A percentile compares a stretch with the other conserved stretches of the same genome.
Evolutionary conservation across 1,140 invertebrate species (phyloP).

Genomic region (Fragariocoptes setiger): DNA sequence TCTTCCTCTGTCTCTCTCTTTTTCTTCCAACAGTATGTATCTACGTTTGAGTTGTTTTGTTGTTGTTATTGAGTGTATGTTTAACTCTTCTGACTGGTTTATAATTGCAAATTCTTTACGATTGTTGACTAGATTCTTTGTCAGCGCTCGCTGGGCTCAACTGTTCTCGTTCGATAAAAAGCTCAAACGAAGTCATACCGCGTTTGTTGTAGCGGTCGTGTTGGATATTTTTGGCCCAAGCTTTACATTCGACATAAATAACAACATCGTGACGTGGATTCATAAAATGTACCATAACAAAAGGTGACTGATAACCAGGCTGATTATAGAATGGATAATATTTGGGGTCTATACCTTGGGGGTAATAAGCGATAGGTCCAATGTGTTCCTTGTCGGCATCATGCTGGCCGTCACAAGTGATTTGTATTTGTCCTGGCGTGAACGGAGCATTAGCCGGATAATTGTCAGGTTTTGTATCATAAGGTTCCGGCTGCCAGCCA

Average conservation of each 20-base stretch:
- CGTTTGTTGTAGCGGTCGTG: conserved; percentile 55
- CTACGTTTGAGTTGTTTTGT: conserved; percentile 48
- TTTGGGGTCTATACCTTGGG: conserved; percentile 36
- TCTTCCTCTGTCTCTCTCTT: no score
- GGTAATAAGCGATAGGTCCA: conserved; percentile 30
- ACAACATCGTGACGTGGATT: conserved; percentile 47
- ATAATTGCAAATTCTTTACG: no score
- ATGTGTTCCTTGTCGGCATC: conserved; percentile 46
- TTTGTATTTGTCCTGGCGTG: conserved; percentile 26
- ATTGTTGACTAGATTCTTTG: no score
- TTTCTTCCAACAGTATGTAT: no score
- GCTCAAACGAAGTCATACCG: conserved; percentile 75
- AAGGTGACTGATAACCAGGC: conserved; percentile 48
- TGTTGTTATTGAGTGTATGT: no score
- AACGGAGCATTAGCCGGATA: not conserved
- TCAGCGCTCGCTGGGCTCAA: no score
- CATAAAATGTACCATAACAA: conserved; percentile 50
- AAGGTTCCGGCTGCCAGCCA: conserved; percentile 11
- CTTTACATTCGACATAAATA: conserved; percentile 83
- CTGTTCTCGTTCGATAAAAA: conserved; percentile 56
- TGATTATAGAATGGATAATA: conserved; percentile 45
- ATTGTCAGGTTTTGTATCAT: not conserved
- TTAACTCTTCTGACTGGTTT: no score
- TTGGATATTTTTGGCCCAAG: conserved; percentile 67
- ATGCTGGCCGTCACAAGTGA: conserved; percentile 39